phyloP scores from a whole-genome alignment of 2,888 invertebrate genomes.

The Diaprepes abbreviatus region DNA sequence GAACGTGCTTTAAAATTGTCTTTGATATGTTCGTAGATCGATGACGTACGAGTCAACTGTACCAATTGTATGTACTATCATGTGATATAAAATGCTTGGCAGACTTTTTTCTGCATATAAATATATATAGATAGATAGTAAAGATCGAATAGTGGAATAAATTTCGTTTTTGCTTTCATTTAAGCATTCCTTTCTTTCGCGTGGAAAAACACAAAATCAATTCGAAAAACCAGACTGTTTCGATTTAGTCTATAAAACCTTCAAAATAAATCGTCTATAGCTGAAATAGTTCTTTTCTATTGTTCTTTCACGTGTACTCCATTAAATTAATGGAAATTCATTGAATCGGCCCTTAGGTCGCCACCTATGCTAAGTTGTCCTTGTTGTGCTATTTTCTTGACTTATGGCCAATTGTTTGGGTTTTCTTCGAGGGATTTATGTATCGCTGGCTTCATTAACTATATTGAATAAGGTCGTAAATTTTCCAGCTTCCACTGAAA shows the following conservation, averaged over 20 bases:
- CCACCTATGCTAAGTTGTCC: conserved; percentile 50
- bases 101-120: no score
- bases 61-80: no score
- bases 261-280: conserved; percentile 31
- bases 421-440: conserved; percentile 63
- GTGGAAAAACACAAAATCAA: no score
- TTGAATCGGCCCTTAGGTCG: conserved; percentile 29
- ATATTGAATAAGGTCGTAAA: conserved; percentile 62
- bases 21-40: no score
- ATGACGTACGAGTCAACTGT: no score
- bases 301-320: conserved; percentile 28
- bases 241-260: conserved; percentile 33
- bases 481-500: conserved; percentile 63
- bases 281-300: conserved; percentile 29
- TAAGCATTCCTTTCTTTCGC: no score
- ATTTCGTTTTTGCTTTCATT: no score
- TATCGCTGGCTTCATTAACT: conserved; percentile 66
- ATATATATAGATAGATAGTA: no score
- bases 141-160: no score
- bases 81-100: no score
- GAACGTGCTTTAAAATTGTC: no score
- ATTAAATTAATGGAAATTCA: conserved; percentile 33
- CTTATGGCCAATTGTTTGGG: conserved; percentile 56
- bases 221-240: conserved; percentile 10
- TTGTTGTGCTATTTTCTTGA: conserved; percentile 57